phyloP scores from a whole-genome alignment of 2,888 invertebrate species.

The Melanostoma scalare region DNA sequence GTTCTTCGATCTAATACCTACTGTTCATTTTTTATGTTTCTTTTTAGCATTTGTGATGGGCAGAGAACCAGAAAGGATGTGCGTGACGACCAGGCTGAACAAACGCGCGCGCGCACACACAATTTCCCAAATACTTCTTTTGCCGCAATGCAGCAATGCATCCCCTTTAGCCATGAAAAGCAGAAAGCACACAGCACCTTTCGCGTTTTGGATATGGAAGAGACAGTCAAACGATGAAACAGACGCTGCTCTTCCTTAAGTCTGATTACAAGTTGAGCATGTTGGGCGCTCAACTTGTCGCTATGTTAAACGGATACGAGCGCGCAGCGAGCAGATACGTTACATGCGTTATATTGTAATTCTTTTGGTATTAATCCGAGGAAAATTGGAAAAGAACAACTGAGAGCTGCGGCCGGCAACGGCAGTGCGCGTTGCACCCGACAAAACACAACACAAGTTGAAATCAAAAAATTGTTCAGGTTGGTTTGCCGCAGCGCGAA shows the following conservation, averaged over 20 bases:
- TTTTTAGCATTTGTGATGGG: constrained; percentile 59
- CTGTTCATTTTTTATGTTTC: constrained; percentile 18
- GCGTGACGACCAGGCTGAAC: constrained; percentile 75
- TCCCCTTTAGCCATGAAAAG: constrained; percentile 60
- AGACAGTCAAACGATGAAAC: constrained; percentile 10
- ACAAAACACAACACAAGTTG: constrained; percentile 64
- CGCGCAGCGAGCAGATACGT: constrained; percentile 69
- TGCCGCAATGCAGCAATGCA: constrained; percentile 19
- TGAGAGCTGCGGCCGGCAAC: background rate
- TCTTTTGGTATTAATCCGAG: constrained; percentile 71
- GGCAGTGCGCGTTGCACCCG: constrained; percentile 42
- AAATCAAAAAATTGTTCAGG: constrained; percentile 57
- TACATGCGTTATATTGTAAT: constrained; percentile 73
- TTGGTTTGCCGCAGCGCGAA: constrained; percentile 5
- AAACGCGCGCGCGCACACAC: constrained; percentile 80
- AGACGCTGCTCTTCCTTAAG: constrained; percentile 46
- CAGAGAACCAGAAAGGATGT: constrained; percentile 73
- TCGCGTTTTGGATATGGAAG: constrained; percentile 41
- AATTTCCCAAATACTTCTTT: constrained; percentile 69
- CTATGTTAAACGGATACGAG: constrained; percentile 71
- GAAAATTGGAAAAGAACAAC: constrained; percentile 53
- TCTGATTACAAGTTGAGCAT: constrained; percentile 71
- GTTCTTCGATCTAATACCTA: background rate
- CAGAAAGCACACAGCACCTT: constrained; percentile 35
- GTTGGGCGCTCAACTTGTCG: constrained; percentile 70